phyloP scores from a whole-genome alignment of 2,113 vertebrate species.

The Heterotilapia buettikoferi region DNA sequence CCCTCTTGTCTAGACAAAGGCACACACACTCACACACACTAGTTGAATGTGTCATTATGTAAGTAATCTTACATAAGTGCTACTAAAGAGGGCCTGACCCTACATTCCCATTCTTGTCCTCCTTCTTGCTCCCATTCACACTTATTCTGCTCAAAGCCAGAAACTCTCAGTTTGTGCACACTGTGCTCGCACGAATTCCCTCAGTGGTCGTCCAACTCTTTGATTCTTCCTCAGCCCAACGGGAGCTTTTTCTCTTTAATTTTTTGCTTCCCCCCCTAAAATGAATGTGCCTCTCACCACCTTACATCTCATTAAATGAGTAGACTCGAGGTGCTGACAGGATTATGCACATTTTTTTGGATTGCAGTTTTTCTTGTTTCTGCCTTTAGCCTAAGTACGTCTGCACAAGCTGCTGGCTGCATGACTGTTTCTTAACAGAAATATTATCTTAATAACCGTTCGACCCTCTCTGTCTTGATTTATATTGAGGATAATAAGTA shows the following conservation, averaged over 20 bases:
- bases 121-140: constrained; percentile 6
- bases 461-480: background rate
- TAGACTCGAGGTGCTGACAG: background rate
- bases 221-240: background rate
- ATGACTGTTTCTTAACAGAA: background rate
- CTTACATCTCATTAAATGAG: background rate
- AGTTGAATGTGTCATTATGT: constrained; percentile 36
- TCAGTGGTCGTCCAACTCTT: background rate
- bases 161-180: constrained; percentile 11
- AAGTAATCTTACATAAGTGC: constrained; percentile 64
- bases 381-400: background rate
- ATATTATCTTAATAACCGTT: background rate
- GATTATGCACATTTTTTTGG: constrained; percentile 10
- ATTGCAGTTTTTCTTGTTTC: background rate
- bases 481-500: background rate
- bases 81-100: constrained; percentile 27
- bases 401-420: background rate
- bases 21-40: constrained; percentile 6
- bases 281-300: background rate
- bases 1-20: constrained; percentile 12
- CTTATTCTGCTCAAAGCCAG: background rate
- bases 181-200: background rate
- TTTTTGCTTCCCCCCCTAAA: background rate
- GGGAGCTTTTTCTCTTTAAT: background rate
- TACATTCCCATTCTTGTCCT: constrained; percentile 13